Base-by-base conservation (phyloP, 2,888 invertebrate species). In the Diarsia dahlii region DNA sequence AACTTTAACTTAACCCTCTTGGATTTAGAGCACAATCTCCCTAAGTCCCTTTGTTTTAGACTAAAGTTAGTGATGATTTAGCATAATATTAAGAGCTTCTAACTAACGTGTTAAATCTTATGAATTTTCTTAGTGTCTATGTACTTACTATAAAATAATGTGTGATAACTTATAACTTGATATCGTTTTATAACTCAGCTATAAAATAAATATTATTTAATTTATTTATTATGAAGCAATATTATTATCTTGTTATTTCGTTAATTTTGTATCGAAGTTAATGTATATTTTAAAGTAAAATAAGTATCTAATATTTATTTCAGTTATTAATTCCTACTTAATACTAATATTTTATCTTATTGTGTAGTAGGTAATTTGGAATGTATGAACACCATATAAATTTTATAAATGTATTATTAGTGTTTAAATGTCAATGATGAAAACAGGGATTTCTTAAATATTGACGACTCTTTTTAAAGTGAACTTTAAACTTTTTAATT, bases 101-200 rank as follows among this genome's bases (percentile, higher is more conserved):
- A 34, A 75, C 28, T 72, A 70, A 87, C 63, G 76, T 74, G 72
- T 84, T 66, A 74, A 81, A 79, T 88, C 89, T 87, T 87, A 87
- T 87, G 89, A 89, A 87, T 89, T 81, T 80, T 87, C 78, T 82
- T 87, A 82, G 77, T 77, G 77, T 88, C 80, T 87, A 88, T 81
- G 28, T 76, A 83, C 50, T 71, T 72, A 83, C 45, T 62, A 28
- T 39, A 13, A 60, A n/a, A n/a, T n/a, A n/a, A 65, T 13, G 58
- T 82, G 78, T 64, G 58, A 56, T 72, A 46, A 60, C 45, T 39
- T 23, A 34, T 66, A 71, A 62, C 60, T 60, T 73, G 28, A 34
- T 12, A 48, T 71, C 4, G 23, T 78, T 66, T 34, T 34, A 45
- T 23, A 83, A 52, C 28, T 52, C 34, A 82, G 39, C 34, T 54